Conservation (phyloP, 1,140 invertebrate species). For the Pachyrhynchus sulphureomaculatus region DNA sequence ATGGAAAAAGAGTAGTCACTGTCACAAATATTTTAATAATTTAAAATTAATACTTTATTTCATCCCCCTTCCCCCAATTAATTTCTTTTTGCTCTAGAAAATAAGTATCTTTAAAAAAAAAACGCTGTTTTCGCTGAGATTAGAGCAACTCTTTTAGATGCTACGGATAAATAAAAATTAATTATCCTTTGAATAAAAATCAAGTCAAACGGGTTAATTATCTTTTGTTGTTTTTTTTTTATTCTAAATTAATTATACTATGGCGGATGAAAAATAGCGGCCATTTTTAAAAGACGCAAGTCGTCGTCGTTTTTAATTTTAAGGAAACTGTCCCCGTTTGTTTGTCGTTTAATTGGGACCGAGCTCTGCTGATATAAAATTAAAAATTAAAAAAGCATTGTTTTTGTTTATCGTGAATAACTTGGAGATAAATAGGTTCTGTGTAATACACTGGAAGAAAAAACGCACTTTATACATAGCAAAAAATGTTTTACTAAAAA, state of each 20-base stretch:
- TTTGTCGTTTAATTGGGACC: slow-evolving; percentile 30
- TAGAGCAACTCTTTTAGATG: slow-evolving; percentile 16
- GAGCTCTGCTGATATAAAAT: slow-evolving; percentile 29
- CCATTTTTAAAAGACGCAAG: slow-evolving; percentile 28
- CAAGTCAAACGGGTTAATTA: slow-evolving; percentile 36
- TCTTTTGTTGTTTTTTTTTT: slow-evolving; percentile 32
- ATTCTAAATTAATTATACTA: slow-evolving; percentile 33
- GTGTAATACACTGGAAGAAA: too few relatives aligned
- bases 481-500: too few relatives aligned
- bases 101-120: too few relatives aligned
- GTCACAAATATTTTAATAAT: too few relatives aligned
- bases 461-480: too few relatives aligned
- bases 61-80: too few relatives aligned
- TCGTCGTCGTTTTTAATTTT: slow-evolving; percentile 33
- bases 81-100: too few relatives aligned
- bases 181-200: slow-evolving; percentile 34
- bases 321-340: slow-evolving; percentile 32
- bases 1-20: too few relatives aligned
- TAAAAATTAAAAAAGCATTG: slow-evolving; percentile 33
- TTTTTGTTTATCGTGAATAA: slow-evolving; percentile 19
- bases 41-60: too few relatives aligned
- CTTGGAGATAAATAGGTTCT: background rate
- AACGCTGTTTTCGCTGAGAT: background rate
- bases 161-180: slow-evolving; percentile 33
- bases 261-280: slow-evolving; percentile 34